phyloP scores from a whole-genome alignment of 2,888 invertebrate species.

The Helleia helle region DNA sequence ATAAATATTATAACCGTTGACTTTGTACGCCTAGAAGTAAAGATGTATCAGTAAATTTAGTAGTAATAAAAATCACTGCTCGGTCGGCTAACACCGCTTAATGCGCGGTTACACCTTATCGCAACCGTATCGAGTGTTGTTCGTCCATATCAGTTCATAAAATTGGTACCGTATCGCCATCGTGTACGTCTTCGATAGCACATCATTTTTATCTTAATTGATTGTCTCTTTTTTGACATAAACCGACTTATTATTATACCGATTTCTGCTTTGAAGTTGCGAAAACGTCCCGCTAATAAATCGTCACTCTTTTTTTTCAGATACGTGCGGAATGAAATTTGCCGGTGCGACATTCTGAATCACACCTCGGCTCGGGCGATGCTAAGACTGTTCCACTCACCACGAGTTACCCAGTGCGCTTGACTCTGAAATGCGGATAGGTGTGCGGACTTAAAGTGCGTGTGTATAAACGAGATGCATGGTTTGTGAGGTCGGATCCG shows the following conservation, averaged over 20 bases:
- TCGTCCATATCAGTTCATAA: conserved; percentile 68
- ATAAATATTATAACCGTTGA: too few species aligned
- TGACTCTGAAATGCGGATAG: conserved; percentile 53
- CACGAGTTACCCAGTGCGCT: conserved; percentile 16
- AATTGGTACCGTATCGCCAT: conserved; percentile 68
- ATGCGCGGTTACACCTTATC: conserved; percentile 60
- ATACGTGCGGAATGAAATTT: conserved; percentile 40
- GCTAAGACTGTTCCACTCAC: background rate
- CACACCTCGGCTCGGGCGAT: too few species aligned
- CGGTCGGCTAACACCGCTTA: conserved; percentile 61
- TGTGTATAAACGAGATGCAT: conserved; percentile 69
- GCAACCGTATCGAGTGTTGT: conserved; percentile 57
- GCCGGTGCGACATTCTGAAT: too few species aligned
- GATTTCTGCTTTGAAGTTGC: conserved; percentile 40
- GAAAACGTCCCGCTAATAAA: too few species aligned
- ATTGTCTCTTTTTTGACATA: conserved; percentile 61
- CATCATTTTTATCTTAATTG: conserved; percentile 66
- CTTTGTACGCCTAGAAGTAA: too few species aligned
- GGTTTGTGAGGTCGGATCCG: conserved; percentile 66
- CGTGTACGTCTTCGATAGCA: conserved; percentile 56
- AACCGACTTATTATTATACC: conserved; percentile 39
- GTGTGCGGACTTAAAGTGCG: conserved; percentile 62
- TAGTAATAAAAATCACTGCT: conserved; percentile 66
- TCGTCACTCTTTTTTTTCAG: conserved; percentile 33
- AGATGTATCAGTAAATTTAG: too few species aligned